Evolutionary conservation across 2,113 vertebrate species (phyloP).

Genomic region (Sapayoa aenigma): DNA sequence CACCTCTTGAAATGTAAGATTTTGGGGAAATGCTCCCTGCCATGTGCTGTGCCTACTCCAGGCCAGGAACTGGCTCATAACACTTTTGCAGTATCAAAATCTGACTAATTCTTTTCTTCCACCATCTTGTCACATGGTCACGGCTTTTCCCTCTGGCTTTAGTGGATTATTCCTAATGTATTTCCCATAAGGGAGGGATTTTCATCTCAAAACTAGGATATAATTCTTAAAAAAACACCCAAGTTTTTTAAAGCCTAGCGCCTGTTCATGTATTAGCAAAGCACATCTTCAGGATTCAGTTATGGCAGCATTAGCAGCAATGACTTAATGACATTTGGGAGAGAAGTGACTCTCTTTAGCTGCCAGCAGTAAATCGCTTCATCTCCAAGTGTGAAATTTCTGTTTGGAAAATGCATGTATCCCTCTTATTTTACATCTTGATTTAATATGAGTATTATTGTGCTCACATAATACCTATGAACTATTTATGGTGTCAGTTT

Average conservation of each 20-base stretch:
- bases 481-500: neutral
- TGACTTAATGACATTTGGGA: neutral
- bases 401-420: neutral
- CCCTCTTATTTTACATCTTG: neutral
- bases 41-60: neutral
- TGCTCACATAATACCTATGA: neutral
- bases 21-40: neutral
- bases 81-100: neutral
- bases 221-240: neutral
- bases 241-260: neutral
- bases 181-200: neutral
- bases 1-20: neutral
- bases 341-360: neutral
- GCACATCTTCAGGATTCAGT: neutral
- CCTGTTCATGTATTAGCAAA: neutral
- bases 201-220: neutral
- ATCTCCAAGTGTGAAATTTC: neutral
- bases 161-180: neutral
- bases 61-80: rapidly evolving
- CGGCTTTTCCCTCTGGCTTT: neutral
- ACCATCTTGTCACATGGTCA: neutral
- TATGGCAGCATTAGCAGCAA: neutral
- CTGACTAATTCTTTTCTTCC: neutral
- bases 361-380: neutral
- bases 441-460: neutral